Evolutionary conservation across 2,888 invertebrate genomes (phyloP), one percentile per base, ranked within the genome.

Genomic region (Monoplex corrugatus): DNA sequence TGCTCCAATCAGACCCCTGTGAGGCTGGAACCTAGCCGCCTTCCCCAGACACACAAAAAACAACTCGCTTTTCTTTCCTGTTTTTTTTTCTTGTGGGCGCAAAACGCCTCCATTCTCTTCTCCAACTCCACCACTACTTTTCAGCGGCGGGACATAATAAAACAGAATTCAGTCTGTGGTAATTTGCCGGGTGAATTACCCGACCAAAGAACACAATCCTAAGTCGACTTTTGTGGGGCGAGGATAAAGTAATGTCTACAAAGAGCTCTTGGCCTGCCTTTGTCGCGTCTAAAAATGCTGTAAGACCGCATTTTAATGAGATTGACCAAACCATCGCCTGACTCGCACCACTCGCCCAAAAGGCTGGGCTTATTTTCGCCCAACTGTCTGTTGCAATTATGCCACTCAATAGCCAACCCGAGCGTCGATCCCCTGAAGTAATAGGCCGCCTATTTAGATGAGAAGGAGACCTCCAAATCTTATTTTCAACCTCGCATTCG

Each of bases 181-280:
- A 88, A 88, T 88, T 88, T 88, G 72, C 88, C 68, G 88, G 88
- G 68, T 88, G 88, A 88, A 83, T 88, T 88, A 72, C 68, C 88
- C 83, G 50, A 32, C 78, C 43, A 80, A 88, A 88, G 32, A 88
- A 88, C 88, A 88, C 82, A 83, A 32, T 63, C 68, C 88, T 3
- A 80, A 88, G 63, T 88, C 88, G 83, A 88, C 88, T 83, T 83
- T 83, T 83, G 88, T 88, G 2, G 35, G 57, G 38, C 32, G 84
- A 10, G 84, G 57, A 84, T 57, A 44, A 86, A 86, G 68, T 40
- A 40, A 5, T 40, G 86, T 86, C 68, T 86, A 63, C 86, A 86
- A 86, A 68, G 84, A 50, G 32, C 82, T 83, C 45, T 83, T 45
- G 19, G 84, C 50, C 50, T 19, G 45, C 57, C 68, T 43, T 86